Conservation (phyloP, 2,797 vertebrate species). For the Acomys russatus region DNA sequence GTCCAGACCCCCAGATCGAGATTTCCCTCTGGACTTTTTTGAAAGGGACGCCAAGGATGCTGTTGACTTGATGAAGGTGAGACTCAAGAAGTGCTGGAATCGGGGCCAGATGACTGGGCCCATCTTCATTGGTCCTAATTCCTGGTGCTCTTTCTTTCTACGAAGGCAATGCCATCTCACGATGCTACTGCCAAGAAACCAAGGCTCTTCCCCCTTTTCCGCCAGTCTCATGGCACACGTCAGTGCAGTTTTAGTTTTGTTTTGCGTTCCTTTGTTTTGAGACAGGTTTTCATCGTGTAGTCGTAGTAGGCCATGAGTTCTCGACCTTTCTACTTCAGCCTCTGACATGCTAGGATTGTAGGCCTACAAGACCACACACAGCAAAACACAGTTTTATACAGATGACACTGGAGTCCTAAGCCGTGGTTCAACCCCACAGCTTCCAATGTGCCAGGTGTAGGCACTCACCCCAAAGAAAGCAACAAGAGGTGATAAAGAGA, state of each 20-base stretch:
- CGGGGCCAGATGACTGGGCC: background rate
- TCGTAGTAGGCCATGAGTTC: background rate
- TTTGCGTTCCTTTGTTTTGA: background rate
- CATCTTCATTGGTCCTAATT: background rate
- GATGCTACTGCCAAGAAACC: background rate
- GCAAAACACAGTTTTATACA: background rate
- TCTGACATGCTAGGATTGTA: background rate
- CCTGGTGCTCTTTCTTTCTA: background rate
- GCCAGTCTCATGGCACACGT: background rate
- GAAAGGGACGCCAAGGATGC: conserved; percentile 96
- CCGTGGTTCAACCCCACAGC: background rate
- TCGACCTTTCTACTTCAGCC: background rate
- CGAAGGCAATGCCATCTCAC: background rate
- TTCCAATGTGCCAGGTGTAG: background rate
- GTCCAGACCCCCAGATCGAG: conserved; percentile 94
- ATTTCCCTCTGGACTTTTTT: conserved; percentile 94
- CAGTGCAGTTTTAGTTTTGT: background rate
- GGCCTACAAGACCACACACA: background rate
- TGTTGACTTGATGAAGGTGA: conserved; percentile 95
- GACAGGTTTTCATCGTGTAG: background rate
- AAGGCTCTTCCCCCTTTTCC: background rate
- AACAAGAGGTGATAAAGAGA: background rate
- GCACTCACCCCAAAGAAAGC: background rate
- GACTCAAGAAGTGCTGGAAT: background rate
- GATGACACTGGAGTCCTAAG: background rate